A percentile compares a stretch with the other conserved stretches of the same genome.
Evolutionary conservation across 1,140 invertebrate species (phyloP).

Genomic region (Bombus ignitus): DNA sequence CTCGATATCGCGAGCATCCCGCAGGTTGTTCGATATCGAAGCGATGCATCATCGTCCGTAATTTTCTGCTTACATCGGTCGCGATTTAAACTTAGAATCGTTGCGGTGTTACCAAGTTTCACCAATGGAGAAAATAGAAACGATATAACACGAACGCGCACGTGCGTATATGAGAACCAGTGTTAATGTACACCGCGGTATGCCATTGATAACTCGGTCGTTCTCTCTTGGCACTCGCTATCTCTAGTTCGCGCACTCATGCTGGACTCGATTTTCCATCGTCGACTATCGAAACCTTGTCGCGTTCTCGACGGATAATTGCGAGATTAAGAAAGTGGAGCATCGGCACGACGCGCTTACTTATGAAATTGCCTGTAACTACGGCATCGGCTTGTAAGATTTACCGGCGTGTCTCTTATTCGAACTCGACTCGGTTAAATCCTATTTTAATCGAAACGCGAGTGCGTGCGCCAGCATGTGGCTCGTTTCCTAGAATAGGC

Average conservation of each 20-base stretch:
- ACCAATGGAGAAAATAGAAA: conserved; percentile 36
- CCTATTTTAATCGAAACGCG: background rate
- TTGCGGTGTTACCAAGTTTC: background rate
- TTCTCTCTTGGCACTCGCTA: conserved; percentile 32
- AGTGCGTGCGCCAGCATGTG: background rate
- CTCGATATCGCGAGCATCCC: background rate
- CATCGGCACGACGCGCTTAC: background rate
- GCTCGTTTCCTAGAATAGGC: background rate
- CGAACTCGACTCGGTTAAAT: background rate
- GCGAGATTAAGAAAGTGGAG: background rate
- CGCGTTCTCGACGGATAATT: background rate
- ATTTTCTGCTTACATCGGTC: background rate
- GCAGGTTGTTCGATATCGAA: background rate
- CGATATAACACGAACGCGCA: conserved; percentile 13
- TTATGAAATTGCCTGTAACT: background rate
- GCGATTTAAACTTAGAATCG: conserved; percentile 41
- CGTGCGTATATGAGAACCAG: conserved; percentile 20
- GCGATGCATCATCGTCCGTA: background rate
- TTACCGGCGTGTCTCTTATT: background rate
- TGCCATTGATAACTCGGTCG: conserved; percentile 56
- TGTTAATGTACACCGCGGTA: conserved; percentile 50
- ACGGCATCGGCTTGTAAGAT: background rate
- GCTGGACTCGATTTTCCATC: background rate
- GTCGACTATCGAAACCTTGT: background rate
- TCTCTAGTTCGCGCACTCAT: background rate